Conservation (phyloP, 2,888 invertebrate species). For the Himalopsyche japonica region DNA sequence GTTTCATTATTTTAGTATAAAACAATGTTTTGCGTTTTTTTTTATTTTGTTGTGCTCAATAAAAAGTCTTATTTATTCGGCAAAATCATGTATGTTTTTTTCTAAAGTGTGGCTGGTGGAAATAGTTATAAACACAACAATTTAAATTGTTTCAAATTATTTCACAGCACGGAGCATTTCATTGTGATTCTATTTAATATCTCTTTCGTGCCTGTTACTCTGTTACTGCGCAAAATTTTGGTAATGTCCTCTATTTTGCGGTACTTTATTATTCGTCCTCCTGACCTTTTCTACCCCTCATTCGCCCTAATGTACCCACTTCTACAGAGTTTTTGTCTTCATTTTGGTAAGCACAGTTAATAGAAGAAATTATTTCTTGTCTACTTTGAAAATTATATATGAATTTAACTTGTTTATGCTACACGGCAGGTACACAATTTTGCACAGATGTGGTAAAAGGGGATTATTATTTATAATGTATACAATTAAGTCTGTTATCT, state of each 20-base stretch:
- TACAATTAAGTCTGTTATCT: too few relatives aligned
- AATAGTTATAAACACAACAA: neutral
- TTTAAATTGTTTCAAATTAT: neutral
- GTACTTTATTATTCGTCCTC: neutral
- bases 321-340: neutral
- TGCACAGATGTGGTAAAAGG: too few relatives aligned
- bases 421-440: too few relatives aligned
- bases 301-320: neutral
- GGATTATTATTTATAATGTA: too few relatives aligned
- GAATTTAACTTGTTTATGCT: too few relatives aligned
- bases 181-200: neutral
- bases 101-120: too few relatives aligned
- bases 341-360: neutral
- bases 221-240: neutral
- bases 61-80: too few relatives aligned
- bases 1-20: too few relatives aligned
- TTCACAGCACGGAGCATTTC: neutral
- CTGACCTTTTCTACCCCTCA: neutral
- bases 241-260: neutral
- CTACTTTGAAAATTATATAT: neutral
- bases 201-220: neutral
- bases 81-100: too few relatives aligned
- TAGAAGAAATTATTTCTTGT: neutral
- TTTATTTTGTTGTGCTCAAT: too few relatives aligned
- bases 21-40: too few relatives aligned